Evolutionary conservation across 37 sponge, comb jelly and placozoan species (phyloP), one percentile per base, ranked within the genome.

Genomic region (Cladorhizidae sp.): DNA sequence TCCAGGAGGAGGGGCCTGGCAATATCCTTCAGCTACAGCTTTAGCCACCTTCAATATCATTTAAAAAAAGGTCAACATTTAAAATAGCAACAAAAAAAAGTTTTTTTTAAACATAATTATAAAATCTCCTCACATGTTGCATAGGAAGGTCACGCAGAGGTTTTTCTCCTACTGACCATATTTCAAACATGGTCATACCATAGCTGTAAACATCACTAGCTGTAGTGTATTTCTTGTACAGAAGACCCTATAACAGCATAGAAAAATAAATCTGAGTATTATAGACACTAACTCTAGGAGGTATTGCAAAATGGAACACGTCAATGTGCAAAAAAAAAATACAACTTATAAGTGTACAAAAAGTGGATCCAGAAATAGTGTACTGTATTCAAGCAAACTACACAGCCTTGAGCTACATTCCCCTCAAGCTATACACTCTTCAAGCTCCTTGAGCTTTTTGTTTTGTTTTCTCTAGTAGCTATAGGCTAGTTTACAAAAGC

Each of bases 131-230:
- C 40, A 87, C 87, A 57, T 80, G 43, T 38, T 40, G 12, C 0
- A 67, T 54, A 2, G 38, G 26, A 31, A 67, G n/a, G 23, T 80
- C 50, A 22, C 49, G 3, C 20, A 88, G 71, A 62, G 88, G 88
- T 32, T 81, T 77, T 29, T 32, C 43, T 51, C 88, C 88, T n/a
- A 82, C 50, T 0, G 77, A 76, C 88, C 88, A 88, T 3, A 88
- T 88, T 54, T 88, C 88, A 78, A 76, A 88, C 43, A 88, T 64
- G 2, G 83, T 23, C 83, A 83, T 88, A 28, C 88, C 88, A 77
- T 83, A 88, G 67, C 83, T 83, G 64, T 76, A 88, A 1, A 82
- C 82, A 77, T 88, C 88, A 83, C 88, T 88, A 40, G 76, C 57
- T 20, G 76, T 69, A 20, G 83, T 72, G 78, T 64, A 88, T 72